A percentile compares a stretch with the other conserved stretches of the same genome.
These are phyloP conservation scores for Phrynocephalus versicolor DNA, from an alignment of 2,113 vertebrate species.

Conservation along the genomic window DNA sequence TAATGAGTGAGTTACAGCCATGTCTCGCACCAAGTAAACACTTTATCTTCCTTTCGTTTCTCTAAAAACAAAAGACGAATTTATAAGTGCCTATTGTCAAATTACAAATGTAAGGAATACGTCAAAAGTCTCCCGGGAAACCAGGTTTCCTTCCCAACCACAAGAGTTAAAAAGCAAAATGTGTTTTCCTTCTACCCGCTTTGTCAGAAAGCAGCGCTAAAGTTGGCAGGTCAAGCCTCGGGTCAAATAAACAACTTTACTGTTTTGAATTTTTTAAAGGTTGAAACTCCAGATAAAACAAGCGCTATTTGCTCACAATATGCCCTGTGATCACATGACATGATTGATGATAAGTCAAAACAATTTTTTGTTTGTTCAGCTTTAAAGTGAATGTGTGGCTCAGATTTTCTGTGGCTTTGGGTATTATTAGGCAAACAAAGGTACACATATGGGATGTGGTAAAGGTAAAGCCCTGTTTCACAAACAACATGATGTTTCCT, in stretches of 20 bases:
- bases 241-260: conserved; percentile 82
- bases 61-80: conserved; percentile 65
- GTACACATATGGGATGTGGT: conserved; percentile 70
- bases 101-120: conserved; percentile 66
- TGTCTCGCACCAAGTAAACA: conserved; percentile 65
- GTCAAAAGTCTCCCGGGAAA: conserved; percentile 66
- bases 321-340: conserved; percentile 76
- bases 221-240: conserved; percentile 73
- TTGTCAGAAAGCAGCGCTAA: conserved; percentile 72
- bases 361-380: conserved; percentile 80
- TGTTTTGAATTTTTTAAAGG: conserved; percentile 82
- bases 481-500: conserved; percentile 61
- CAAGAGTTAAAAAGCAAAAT: conserved; percentile 67
- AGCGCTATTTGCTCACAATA: conserved; percentile 77
- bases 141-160: conserved; percentile 65
- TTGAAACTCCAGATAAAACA: conserved; percentile 80
- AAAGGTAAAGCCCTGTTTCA: conserved; percentile 69
- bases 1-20: conserved; percentile 59
- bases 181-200: conserved; percentile 77
- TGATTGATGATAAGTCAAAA: conserved; percentile 85
- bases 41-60: conserved; percentile 67
- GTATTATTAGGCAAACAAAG: conserved; percentile 79
- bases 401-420: conserved; percentile 72
- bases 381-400: conserved; percentile 75
- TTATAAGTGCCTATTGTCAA: conserved; percentile 61